Evolutionary conservation across 2,113 vertebrate genomes (phyloP), one percentile per base, ranked within the genome.

Genomic region (Salvelinus fontinalis): DNA sequence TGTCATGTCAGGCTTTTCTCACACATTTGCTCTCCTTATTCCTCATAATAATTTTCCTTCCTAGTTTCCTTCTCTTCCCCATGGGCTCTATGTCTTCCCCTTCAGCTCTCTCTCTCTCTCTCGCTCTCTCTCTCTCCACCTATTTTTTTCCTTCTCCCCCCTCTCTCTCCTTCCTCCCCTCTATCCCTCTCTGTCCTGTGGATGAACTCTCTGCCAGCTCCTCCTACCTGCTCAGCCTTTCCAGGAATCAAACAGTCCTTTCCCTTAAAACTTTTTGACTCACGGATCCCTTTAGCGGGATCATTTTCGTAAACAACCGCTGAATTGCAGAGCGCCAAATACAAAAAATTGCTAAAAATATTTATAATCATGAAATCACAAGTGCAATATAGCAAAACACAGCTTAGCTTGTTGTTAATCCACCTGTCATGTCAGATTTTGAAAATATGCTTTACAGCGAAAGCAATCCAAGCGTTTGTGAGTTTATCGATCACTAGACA

Each of bases 161-260:
- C 27, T 34, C 16, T 44, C 34, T 16, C 9, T 44, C 29, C 14
- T 31, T 18, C 20, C 44, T 12, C 5, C 7, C 29, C 11, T 22
- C 39, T 24, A 14, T 26, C 68, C 20, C 67, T 26, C 39, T 70
- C 44, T 70, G 34, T 70, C 68, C 44, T 68, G 29, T 68, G 31
- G 67, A 68, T 68, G 67, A 68, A 68, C 67, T 70, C 34, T 70
- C 20, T 70, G 39, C 44, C 34, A 70, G 44, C 34, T 70, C 34
- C 34, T 70, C 68, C 67, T 20, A 69, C 31, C 67, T 22, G 22
- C 3, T 12, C 68, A 70, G 39, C 20, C 44, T 24, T 6, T 68
- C 27, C 18, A n/a, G 68, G 20, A 70, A 39, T n/a, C 31, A 69
- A 6, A 70, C 18, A 48, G 68, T 44, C 26, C 14, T 16, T 67